Conservation (phyloP, 2,113 vertebrate species). For the Choloepus hoffmanni region DNA sequence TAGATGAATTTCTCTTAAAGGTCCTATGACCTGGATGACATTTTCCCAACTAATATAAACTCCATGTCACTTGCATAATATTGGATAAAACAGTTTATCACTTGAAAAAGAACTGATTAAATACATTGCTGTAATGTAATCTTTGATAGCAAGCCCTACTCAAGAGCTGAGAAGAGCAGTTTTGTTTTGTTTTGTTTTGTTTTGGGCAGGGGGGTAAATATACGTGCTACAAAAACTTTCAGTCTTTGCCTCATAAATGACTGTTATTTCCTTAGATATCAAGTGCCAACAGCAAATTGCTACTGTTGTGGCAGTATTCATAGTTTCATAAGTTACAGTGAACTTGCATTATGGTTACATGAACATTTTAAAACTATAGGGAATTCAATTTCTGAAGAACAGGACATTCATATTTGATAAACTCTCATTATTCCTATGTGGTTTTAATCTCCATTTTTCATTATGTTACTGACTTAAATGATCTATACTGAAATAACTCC, state of each 20-base stretch:
- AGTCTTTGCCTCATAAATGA: background rate
- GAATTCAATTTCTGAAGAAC: background rate
- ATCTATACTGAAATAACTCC: background rate
- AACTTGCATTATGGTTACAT: background rate
- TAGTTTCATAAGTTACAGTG: background rate
- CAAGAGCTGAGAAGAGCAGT: background rate
- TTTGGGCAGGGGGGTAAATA: background rate
- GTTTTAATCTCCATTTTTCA: constrained; percentile 32
- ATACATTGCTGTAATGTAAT: background rate
- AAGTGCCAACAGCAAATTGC: background rate
- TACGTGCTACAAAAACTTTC: background rate
- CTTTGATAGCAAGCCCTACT: background rate
- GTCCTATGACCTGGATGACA: background rate
- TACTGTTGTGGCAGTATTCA: background rate
- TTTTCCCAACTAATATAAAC: background rate
- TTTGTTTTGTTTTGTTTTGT: background rate
- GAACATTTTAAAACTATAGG: background rate
- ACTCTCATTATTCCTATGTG: background rate
- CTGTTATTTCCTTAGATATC: background rate
- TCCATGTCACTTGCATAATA: background rate
- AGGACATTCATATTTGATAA: background rate
- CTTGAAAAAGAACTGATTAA: constrained; percentile 41
- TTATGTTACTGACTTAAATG: background rate
- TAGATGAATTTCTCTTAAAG: constrained; percentile 1
- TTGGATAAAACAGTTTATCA: constrained; percentile 28